Conservation (phyloP, 2,888 invertebrate species). For the Agrotis puta region DNA sequence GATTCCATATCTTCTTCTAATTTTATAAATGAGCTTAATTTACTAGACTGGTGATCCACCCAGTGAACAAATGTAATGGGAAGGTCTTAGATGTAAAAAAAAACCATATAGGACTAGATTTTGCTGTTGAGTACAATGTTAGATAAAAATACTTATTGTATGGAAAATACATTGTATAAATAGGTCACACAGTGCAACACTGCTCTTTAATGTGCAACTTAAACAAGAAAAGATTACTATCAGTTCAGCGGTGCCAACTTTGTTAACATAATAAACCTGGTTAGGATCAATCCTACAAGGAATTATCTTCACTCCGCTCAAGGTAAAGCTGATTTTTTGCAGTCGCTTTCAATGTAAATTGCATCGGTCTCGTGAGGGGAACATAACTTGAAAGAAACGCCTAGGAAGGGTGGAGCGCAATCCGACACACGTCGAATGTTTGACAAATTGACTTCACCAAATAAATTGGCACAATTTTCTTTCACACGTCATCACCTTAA, state of each 20-base stretch:
- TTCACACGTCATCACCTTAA: slow-evolving; percentile 67
- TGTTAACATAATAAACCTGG: slow-evolving; percentile 32
- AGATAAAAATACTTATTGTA: no score
- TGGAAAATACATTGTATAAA: background rate
- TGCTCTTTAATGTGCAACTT: background rate
- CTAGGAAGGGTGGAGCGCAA: slow-evolving; percentile 56
- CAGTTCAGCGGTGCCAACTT: slow-evolving; percentile 1
- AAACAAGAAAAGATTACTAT: slow-evolving; percentile 14
- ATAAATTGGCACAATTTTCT: slow-evolving; percentile 69
- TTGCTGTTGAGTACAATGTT: no score
- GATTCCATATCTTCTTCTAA: background rate
- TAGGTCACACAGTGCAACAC: background rate
- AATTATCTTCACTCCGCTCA: slow-evolving; percentile 43
- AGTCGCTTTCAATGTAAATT: slow-evolving; percentile 79
- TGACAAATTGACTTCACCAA: slow-evolving; percentile 63
- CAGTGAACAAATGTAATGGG: background rate
- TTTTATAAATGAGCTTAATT: background rate
- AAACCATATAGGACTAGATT: no score
- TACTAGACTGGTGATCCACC: background rate
- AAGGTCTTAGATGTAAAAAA: background rate
- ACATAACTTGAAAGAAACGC: slow-evolving; percentile 68
- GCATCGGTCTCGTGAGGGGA: slow-evolving; percentile 75
- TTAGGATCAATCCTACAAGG: slow-evolving; percentile 34
- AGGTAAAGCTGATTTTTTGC: slow-evolving; percentile 65
- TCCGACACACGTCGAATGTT: slow-evolving; percentile 48